Base-by-base conservation (phyloP, 2,113 vertebrate species). In the Entelurus aequoreus region DNA sequence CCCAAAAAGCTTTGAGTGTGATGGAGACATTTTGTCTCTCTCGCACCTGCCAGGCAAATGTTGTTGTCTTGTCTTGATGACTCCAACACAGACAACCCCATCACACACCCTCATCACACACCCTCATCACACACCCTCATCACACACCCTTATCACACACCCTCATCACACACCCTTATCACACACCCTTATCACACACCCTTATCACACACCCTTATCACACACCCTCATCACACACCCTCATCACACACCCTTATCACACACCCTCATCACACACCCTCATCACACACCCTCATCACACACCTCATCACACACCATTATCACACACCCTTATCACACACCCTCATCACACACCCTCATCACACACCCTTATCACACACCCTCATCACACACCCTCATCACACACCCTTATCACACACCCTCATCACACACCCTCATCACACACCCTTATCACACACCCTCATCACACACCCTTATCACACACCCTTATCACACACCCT, bases 401-500 rank as follows among this genome's bases (percentile, higher is more conserved):
- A 88, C 75, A 78, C 66, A 77, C 66, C 54, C 76, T 84, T 84
- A 89, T 87, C 82, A 88, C 75, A 78, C 66, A 77, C 66, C 54
- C 76, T 84, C 85, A 89, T 87, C 82, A 88, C 75, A 78, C 66
- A 77, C 66, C 54, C 76, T 84, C 85, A 89, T 87, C 82, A 88
- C 75, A 78, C 66, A 77, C 66, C 54, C 76, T 84, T 84, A 89
- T 87, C 82, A 88, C 75, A 78, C 66, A 77, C 66, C 54, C 76
- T 84, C 85, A 89, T 87, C 82, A 88, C 75, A 78, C 66, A 77
- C 66, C 54, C 76, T 84, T 84, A 89, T 87, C 82, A 88, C 75
- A 78, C 66, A 77, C 66, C 54, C 76, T 84, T 84, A 89, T 87
- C 82, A 88, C 75, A 78, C 66, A 77, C 66, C 54, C 76, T 84